A percentile compares a stretch with the other conserved stretches of the same genome.
phyloP scores from a whole-genome alignment of 2,888 invertebrate species.

The Euphydryas editha region DNA sequence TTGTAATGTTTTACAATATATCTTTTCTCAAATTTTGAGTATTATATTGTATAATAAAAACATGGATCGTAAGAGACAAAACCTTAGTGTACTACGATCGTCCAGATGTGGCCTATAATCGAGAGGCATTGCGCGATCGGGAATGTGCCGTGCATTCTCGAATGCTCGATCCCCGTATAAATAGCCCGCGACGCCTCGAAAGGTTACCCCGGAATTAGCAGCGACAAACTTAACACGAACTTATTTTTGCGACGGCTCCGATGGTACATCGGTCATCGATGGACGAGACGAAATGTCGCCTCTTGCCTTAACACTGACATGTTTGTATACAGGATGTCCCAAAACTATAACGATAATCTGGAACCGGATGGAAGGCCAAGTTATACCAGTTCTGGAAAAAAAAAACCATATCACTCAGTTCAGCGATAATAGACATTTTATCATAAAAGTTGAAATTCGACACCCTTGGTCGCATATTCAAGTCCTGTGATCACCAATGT shows the following conservation, averaged over 20 bases:
- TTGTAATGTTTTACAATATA: no score
- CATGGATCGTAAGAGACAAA: neutral
- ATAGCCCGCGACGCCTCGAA: conserved; percentile 69
- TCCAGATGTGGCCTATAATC: conserved; percentile 43
- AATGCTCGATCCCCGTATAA: conserved; percentile 54
- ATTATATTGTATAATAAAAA: neutral
- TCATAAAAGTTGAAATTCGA: no score
- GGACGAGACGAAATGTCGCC: conserved; percentile 16
- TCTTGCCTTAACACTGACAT: neutral
- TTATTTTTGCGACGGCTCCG: conserved; percentile 65
- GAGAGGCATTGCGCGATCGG: conserved; percentile 32
- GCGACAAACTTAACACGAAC: conserved; percentile 74
- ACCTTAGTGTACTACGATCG: conserved; percentile 4
- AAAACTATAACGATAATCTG: no score
- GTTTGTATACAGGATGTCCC: no score
- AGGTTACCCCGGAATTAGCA: conserved; percentile 76
- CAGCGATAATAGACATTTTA: no score
- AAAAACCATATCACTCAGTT: no score
- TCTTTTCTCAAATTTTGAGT: no score
- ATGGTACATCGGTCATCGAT: conserved; percentile 30
- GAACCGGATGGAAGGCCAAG: no score
- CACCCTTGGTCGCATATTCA: no score
- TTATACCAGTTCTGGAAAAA: no score
- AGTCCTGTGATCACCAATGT: no score
- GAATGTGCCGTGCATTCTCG: conserved; percentile 59